Evolutionary conservation across 2,113 vertebrate genomes (phyloP), one percentile per base, ranked within the genome.

Genomic region (Cisticola juncidis): DNA sequence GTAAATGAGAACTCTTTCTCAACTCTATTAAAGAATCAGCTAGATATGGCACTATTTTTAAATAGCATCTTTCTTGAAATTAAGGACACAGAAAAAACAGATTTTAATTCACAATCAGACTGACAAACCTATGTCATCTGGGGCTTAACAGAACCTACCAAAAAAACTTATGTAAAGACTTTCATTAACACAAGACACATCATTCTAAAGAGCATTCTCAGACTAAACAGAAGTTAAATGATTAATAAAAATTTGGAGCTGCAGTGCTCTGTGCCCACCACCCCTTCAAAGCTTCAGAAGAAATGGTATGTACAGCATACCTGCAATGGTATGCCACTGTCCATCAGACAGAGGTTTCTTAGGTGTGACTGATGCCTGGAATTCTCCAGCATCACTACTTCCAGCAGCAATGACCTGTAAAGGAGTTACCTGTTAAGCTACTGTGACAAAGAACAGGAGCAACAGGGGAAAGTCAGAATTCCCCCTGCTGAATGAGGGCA

Each of bases 261-360:
- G 56, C 33, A 60, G 25, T 21, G n/a, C 25, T 73, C 22, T 73
- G 24, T 85, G 64, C 24, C 36, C 56, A 66, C 19, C 0, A 0
- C 17, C 33, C 33, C 68, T 68, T 47, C 20, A 23, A 40, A 71
- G 14, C 29, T 74, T 90, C 38, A 64, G n/a, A 68, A 92, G 57
- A 93, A 60, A 60, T 36, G 42, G 13, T 23, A 64, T n/a, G 38
- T 13, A 11, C 17, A 92, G 45, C 1, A 1, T 98, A 99, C 99
- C 99, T 98, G 98, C 97, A 81, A 99, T 97, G 10, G 98, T 98
- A 87, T 99, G 99, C 98, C 99, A 99, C 57, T 92, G 95, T n/a
- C 99, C 99, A n/a, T 99, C 98, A 96, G 98, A 98, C 51, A 99
- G 96, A 81, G 98, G 96, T 31, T 92, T 95, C 91, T 98, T 97